These are phyloP conservation scores for Alsophila aescularia DNA, from an alignment of 2,888 invertebrate genomes.

Conservation along the genomic window DNA sequence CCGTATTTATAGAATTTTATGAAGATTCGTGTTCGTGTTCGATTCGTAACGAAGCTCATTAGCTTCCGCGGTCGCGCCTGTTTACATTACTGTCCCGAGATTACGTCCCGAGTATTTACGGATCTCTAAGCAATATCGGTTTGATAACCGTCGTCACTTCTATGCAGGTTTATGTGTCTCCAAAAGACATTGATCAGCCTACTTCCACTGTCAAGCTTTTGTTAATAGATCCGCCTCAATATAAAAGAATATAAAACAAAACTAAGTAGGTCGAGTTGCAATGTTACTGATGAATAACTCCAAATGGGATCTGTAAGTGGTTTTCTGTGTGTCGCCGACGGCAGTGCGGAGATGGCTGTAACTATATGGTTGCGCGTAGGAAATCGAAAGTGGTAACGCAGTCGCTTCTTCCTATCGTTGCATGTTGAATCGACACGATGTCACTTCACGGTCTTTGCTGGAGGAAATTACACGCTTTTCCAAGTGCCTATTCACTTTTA, in stretches of 20 bases:
- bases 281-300: conserved; percentile 19
- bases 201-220: conserved; percentile 18
- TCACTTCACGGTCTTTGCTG: conserved; percentile 43
- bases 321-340: conserved; percentile 30
- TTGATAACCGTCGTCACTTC: conserved; percentile 12
- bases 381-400: conserved; percentile 64
- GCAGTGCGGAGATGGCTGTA: conserved; percentile 27
- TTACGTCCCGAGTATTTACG: conserved; percentile 25
- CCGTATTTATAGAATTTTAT: conserved; percentile 39
- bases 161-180: conserved; percentile 22
- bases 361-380: conserved; percentile 43
- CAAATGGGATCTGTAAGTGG: conserved; percentile 24
- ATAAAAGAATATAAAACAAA: conserved; percentile 23
- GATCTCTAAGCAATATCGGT: conserved; percentile 31
- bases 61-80: conserved; percentile 34
- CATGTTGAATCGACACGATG: conserved; percentile 40
- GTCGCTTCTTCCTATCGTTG: conserved; percentile 50
- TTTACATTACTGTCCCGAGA: conserved; percentile 36
- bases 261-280: conserved; percentile 24
- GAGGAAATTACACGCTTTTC: conserved; percentile 28
- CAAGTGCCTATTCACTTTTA: conserved; percentile 10
- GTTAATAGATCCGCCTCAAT: conserved; percentile 18
- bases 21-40: conserved; percentile 32
- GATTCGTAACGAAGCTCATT: conserved; percentile 33
- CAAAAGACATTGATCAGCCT: conserved; percentile 22